Percentiles rank a stretch among this genome's conserved stretches.
These are phyloP conservation scores for Noctua janthe DNA, from an alignment of 2,888 invertebrate genomes.

Conservation along the genomic window DNA sequence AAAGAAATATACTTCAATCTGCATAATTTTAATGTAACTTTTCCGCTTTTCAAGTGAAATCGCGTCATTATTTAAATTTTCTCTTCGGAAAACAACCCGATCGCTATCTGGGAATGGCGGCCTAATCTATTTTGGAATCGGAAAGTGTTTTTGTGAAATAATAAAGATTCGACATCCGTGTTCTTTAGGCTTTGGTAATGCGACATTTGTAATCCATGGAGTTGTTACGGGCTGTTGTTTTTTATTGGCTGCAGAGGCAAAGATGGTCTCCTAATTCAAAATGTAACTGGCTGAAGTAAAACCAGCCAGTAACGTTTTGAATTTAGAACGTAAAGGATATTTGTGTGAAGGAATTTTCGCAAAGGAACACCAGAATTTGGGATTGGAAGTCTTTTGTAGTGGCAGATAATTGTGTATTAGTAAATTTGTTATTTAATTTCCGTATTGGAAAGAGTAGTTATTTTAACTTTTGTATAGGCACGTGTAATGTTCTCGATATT, in stretches of 20 bases:
- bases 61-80: slow-evolving; percentile 67
- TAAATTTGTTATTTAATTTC: neutral
- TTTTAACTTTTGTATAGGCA: no score
- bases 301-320: slow-evolving; percentile 21
- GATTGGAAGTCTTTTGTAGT: no score
- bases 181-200: slow-evolving; percentile 44
- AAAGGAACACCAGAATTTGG: neutral
- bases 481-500: neutral
- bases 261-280: no score
- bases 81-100: slow-evolving; percentile 66
- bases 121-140: slow-evolving; percentile 65
- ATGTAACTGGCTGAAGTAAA: neutral
- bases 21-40: slow-evolving; percentile 70
- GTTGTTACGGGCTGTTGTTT: slow-evolving; percentile 29
- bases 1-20: slow-evolving; percentile 70
- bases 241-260: slow-evolving; percentile 30
- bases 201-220: slow-evolving; percentile 48
- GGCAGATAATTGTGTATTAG: neutral
- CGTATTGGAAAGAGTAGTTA: neutral
- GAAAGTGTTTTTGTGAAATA: slow-evolving; percentile 58
- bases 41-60: slow-evolving; percentile 58
- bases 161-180: slow-evolving; percentile 59
- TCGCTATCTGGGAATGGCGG: slow-evolving; percentile 59
- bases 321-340: slow-evolving; percentile 12
- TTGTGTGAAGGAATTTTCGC: neutral